Evolutionary conservation across 2,113 vertebrate species (phyloP).

Genomic region (Larimichthys polyactis): DNA sequence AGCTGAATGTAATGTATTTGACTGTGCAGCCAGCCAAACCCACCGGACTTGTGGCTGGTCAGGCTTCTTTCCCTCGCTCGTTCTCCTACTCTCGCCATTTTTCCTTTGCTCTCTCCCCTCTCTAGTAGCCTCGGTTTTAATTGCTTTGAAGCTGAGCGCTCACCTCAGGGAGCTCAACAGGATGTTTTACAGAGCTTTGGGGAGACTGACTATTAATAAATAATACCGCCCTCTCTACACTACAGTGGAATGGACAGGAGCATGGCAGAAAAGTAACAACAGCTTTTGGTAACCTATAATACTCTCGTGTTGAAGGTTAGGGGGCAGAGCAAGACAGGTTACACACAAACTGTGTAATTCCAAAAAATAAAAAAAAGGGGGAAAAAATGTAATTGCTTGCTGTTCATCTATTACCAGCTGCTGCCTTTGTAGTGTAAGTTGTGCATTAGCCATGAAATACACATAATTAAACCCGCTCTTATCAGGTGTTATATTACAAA

Average conservation of each 20-base stretch:
- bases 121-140: slow-evolving; percentile 74
- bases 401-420: slow-evolving; percentile 4
- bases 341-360: not conserved
- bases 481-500: slow-evolving; percentile 46
- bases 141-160: slow-evolving; percentile 80
- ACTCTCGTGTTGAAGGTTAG: not conserved
- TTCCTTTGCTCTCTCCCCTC: slow-evolving; percentile 29
- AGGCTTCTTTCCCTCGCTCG: not conserved
- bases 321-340: not conserved
- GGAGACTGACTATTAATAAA: slow-evolving; percentile 81
- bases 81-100: slow-evolving; percentile 34
- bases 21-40: slow-evolving; percentile 31
- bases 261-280: slow-evolving; percentile 21
- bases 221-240: slow-evolving; percentile 63
- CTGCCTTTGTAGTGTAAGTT: not conserved
- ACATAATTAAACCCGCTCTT: slow-evolving; percentile 30
- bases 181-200: slow-evolving; percentile 82
- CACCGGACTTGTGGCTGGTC: slow-evolving; percentile 37
- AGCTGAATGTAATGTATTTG: slow-evolving; percentile 47
- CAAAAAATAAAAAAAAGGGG: not conserved
- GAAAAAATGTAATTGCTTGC: not conserved
- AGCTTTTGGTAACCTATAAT: slow-evolving; percentile 23
- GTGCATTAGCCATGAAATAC: slow-evolving; percentile 20
- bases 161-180: slow-evolving; percentile 77
- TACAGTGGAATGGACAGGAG: slow-evolving; percentile 32